Percentiles rank a stretch among this genome's conserved stretches.
These are phyloP conservation scores for Argyrosomus japonicus DNA, from an alignment of 2,113 vertebrate species.

Conservation along the genomic window DNA sequence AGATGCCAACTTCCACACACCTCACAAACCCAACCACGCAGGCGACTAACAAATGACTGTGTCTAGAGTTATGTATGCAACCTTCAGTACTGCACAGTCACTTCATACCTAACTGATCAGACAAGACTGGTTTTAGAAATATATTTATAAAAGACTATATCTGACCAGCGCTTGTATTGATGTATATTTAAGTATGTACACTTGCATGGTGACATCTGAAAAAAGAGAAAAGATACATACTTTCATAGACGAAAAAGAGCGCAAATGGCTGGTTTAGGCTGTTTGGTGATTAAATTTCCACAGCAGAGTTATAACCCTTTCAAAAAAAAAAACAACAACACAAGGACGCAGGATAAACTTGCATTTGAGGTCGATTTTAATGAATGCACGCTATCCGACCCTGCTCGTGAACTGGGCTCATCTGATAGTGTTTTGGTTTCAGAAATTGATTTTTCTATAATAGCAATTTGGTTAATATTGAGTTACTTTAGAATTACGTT, in stretches of 20 bases:
- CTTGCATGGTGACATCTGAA: background rate
- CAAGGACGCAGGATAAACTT: background rate
- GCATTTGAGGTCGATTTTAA: background rate
- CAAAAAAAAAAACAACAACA: background rate
- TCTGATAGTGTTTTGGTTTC: constrained; percentile 2
- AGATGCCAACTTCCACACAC: background rate
- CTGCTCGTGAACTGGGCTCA: background rate
- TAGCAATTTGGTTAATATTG: background rate
- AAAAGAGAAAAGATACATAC: background rate
- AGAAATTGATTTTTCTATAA: background rate
- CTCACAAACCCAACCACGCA: background rate
- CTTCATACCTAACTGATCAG: constrained; percentile 1
- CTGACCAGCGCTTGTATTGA: background rate
- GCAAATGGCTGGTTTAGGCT: background rate
- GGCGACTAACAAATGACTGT: constrained; percentile 16
- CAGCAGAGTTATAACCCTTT: background rate
- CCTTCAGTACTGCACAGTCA: background rate
- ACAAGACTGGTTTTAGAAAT: background rate
- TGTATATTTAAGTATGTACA: background rate
- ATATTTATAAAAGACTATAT: background rate
- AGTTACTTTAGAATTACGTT: background rate
- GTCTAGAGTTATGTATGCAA: background rate
- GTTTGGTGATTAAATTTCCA: background rate
- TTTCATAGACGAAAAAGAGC: background rate
- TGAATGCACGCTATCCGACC: background rate